Evolutionary conservation across 2,797 vertebrate species (phyloP).

Genomic region (Platalea minor): DNA sequence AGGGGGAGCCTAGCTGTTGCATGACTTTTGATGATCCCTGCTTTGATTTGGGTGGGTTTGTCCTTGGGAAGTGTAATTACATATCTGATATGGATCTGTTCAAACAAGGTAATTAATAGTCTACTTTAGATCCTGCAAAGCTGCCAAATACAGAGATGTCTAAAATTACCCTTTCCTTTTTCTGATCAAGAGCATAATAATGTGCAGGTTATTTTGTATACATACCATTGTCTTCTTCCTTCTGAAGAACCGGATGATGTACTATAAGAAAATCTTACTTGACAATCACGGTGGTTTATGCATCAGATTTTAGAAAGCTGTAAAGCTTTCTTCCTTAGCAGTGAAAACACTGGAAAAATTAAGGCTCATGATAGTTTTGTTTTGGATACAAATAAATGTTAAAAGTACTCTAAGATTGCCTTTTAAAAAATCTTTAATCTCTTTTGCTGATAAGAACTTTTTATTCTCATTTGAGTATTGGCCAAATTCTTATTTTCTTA

Average conservation of each 20-base stretch:
- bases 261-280: slow-evolving; percentile 37
- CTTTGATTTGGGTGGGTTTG: slow-evolving; percentile 79
- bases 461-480: slow-evolving; percentile 11
- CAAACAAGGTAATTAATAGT: slow-evolving; percentile 72
- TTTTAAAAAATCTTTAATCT: slow-evolving; percentile 17
- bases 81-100: slow-evolving; percentile 75
- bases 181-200: slow-evolving; percentile 57
- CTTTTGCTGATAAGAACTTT: slow-evolving; percentile 44
- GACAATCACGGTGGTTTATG: background rate
- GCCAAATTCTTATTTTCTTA: slow-evolving; percentile 3
- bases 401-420: background rate
- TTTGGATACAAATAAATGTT: slow-evolving; percentile 40
- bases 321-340: slow-evolving; percentile 30
- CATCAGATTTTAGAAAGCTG: slow-evolving; percentile 8
- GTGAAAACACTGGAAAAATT: slow-evolving; percentile 24
- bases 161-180: slow-evolving; percentile 75
- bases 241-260: slow-evolving; percentile 26
- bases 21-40: slow-evolving; percentile 54
- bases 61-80: slow-evolving; percentile 76
- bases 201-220: slow-evolving; percentile 60
- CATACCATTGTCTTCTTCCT: slow-evolving; percentile 42
- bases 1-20: background rate
- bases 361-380: background rate
- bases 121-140: slow-evolving; percentile 64
- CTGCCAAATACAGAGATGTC: slow-evolving; percentile 75